Percentiles rank a stretch among this genome's conserved stretches.
phyloP scores from a whole-genome alignment of 2,888 invertebrate species.

The Phorcus lineatus region DNA sequence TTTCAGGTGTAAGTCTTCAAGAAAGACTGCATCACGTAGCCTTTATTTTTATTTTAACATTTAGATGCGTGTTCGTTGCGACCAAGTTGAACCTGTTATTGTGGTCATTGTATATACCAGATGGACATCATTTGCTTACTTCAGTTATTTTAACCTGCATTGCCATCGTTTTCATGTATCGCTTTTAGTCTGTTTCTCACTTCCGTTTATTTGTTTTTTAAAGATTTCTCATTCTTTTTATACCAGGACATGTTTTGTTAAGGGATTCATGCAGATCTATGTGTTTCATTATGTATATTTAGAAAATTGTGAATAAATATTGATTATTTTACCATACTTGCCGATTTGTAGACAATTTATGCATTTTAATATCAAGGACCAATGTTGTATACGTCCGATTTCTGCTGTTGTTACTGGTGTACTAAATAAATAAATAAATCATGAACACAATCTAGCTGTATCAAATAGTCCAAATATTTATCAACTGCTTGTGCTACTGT shows the following conservation, averaged over 20 bases:
- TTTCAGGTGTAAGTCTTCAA: background rate
- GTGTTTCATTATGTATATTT: constrained; percentile 3
- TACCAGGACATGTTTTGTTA: background rate
- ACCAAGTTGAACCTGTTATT: too few relatives aligned
- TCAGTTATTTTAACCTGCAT: background rate
- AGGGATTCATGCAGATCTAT: constrained; percentile 4
- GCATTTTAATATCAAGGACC: constrained; percentile 18
- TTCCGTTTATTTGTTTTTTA: constrained; percentile 8
- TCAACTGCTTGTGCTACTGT: background rate
- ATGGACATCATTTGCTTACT: background rate
- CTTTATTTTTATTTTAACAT: too few relatives aligned
- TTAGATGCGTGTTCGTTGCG: too few relatives aligned
- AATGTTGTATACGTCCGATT: background rate
- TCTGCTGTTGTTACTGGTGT: constrained; percentile 5
- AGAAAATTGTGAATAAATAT: constrained; percentile 17
- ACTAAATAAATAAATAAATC: background rate
- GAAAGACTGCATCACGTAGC: too few relatives aligned
- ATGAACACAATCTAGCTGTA: background rate
- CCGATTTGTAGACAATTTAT: constrained; percentile 21
- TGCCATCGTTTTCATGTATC: background rate
- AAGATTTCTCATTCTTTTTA: constrained; percentile 6
- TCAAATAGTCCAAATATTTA: constrained; percentile 8
- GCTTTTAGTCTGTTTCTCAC: background rate
- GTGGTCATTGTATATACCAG: too few relatives aligned
- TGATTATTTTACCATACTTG: constrained; percentile 22